Evolutionary conservation across 2,888 invertebrate species (phyloP), one percentile per base, ranked within the genome.

Genomic region (Epistrophe eligans): DNA sequence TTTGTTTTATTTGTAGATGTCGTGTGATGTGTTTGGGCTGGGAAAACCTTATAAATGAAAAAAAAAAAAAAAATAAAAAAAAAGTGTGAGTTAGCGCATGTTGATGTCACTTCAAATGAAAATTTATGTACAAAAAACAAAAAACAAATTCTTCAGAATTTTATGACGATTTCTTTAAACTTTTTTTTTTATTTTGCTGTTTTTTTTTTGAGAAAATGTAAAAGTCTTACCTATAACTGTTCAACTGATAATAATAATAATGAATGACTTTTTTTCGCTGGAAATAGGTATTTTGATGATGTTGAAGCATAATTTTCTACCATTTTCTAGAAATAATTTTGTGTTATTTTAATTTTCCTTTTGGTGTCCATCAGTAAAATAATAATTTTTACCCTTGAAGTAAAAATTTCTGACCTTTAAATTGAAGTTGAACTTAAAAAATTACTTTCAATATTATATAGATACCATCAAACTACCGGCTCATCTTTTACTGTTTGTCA

Each of bases 11-110:
- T 58, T 38, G 52, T 66, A 10, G 67, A 40, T 70, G 67, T 77
- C 58, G 60, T 40, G 67, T 24, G n/a, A 43, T 48, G 28, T 48
- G 17, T 35, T 60, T 70, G 40, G 58, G 55, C 52, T 70, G 28
- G 60, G 28, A 77, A 77, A 50, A 50, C 28, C 60, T 48, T 66
- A 35, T 32, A 45, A 66, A 66, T 66, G 48, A 17, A n/a, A 17
- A 32, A 48, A 43, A 32, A 48, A 43, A 0, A 62, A 13, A 32
- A 45, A 43, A 45, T n/a, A n/a, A 32, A 64, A 48, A 66, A 45
- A 45, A 40, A 38, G 64, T 52, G 64, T 32, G 52, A 57, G 43
- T 43, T 10, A 57, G 32, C 55, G 64, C 17, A 66, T 48, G 66
- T 19, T 66, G 57, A 35, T 66, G 57, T 58, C 58, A 58, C 17